phyloP scores from a whole-genome alignment of 2,113 vertebrate genomes.

The Sinocyclocheilus rhinocerous region DNA sequence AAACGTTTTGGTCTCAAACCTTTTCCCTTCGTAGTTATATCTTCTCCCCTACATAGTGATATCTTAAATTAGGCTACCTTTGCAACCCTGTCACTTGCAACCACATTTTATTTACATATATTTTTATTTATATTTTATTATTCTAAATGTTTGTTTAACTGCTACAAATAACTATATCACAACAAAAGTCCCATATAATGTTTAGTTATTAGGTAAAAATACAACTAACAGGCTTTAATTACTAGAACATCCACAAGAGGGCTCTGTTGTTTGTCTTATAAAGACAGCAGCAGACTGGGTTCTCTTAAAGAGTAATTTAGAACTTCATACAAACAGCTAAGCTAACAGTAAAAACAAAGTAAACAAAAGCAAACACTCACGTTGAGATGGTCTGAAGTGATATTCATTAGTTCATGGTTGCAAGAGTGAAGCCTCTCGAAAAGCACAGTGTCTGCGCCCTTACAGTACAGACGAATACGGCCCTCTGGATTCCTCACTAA shows the following conservation, averaged over 20 bases:
- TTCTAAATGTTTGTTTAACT: background rate
- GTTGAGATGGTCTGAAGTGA: slow-evolving; percentile 90
- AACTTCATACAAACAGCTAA: background rate
- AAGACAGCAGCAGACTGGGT: background rate
- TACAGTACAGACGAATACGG: slow-evolving; percentile 91
- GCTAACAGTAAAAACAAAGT: background rate
- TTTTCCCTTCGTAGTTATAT: background rate
- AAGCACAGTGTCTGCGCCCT: slow-evolving; percentile 91
- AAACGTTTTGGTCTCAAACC: background rate
- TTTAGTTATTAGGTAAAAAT: too few species aligned
- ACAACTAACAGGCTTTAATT: too few species aligned
- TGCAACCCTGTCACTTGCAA: background rate
- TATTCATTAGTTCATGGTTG: slow-evolving; percentile 79
- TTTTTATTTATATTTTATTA: background rate
- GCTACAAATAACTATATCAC: background rate
- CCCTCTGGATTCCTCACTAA: slow-evolving; percentile 88
- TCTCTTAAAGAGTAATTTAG: background rate
- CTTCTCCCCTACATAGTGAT: background rate
- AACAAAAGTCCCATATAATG: background rate
- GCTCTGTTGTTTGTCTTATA: slow-evolving; percentile 24
- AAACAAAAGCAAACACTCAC: slow-evolving; percentile 71
- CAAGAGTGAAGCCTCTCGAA: slow-evolving; percentile 83
- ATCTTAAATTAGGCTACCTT: background rate
- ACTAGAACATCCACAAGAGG: slow-evolving; percentile 33
- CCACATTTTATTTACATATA: background rate